These are phyloP conservation scores for Xenopus petersii DNA, from an alignment of 2,797 vertebrate genomes.

Conservation along the genomic window DNA sequence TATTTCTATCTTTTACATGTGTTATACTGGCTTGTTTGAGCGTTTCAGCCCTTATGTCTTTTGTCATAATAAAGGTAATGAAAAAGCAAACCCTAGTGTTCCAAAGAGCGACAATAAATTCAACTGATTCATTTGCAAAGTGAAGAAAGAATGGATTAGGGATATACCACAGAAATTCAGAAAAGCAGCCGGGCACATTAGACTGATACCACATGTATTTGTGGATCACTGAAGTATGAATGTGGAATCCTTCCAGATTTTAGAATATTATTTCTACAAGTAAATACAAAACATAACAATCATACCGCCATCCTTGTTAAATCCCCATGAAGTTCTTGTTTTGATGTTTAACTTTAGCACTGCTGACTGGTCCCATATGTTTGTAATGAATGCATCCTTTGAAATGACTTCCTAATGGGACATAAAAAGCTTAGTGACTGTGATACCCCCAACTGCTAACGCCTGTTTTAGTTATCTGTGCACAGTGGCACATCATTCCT, in stretches of 20 bases:
- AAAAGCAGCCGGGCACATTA: too few species aligned
- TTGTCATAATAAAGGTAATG: too few species aligned
- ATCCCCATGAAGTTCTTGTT: conserved; percentile 8
- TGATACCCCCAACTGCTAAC: conserved; percentile 44
- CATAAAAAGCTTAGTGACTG: conserved; percentile 51
- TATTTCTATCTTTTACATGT: too few species aligned
- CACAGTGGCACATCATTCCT: conserved; percentile 27
- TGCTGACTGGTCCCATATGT: conserved; percentile 57
- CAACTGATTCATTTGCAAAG: too few species aligned
- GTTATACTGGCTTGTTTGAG: too few species aligned
- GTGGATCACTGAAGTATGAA: background rate
- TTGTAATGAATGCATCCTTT: conserved; percentile 46
- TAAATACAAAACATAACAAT: conserved; percentile 18
- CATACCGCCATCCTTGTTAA: background rate
- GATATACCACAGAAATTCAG: too few species aligned
- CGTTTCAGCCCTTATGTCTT: too few species aligned
- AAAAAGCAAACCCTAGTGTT: too few species aligned
- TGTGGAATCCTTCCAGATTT: background rate
- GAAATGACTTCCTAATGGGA: conserved; percentile 51
- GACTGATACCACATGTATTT: background rate
- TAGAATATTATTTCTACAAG: background rate
- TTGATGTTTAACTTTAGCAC: conserved; percentile 55
- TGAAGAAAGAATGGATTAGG: too few species aligned
- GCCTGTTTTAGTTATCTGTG: conserved; percentile 44
- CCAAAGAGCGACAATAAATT: too few species aligned